A percentile compares a stretch with the other conserved stretches of the same genome.
Evolutionary conservation across 2,797 vertebrate genomes (phyloP).

Genomic region (Silurus aristotelis): DNA sequence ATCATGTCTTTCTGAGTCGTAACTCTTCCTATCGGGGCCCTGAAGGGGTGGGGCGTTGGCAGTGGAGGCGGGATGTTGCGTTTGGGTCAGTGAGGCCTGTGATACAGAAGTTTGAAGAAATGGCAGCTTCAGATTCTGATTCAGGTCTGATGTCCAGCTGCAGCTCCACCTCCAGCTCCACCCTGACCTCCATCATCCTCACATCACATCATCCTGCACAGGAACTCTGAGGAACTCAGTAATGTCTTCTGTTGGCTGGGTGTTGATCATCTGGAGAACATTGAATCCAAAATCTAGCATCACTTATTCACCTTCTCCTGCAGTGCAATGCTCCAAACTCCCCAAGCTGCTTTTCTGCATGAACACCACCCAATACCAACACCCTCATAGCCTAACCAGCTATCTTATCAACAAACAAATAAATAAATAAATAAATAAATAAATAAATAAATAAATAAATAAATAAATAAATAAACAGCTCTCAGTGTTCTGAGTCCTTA

Average conservation of each 20-base stretch:
- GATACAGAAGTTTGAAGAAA: conserved; percentile 71
- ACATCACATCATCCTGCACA: neutral
- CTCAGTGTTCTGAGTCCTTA: neutral
- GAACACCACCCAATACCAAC: neutral
- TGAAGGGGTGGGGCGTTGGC: conserved; percentile 26
- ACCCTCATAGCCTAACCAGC: neutral
- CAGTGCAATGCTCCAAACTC: too few relatives aligned
- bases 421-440: too few relatives aligned
- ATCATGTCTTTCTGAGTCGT: conserved; percentile 65
- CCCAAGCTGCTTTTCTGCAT: neutral
- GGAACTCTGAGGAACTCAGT: neutral
- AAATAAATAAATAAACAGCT: neutral
- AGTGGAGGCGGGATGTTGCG: conserved; percentile 61
- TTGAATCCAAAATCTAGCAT: neutral
- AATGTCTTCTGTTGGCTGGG: neutral
- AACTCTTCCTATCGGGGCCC: conserved; percentile 63
- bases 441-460: too few relatives aligned
- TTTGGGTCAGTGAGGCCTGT: conserved; percentile 65
- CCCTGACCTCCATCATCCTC: conserved; percentile 48
- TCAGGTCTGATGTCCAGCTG: conserved; percentile 63
- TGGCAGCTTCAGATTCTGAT: conserved; percentile 60
- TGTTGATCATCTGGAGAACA: neutral
- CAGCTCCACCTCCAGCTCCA: conserved; percentile 63
- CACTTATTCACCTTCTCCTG: neutral
- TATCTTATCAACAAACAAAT: neutral